A percentile compares a stretch with the other conserved stretches of the same genome.
These are phyloP conservation scores for Dendrolimus kikuchii DNA, from an alignment of 1,140 invertebrate genomes.

Conservation along the genomic window DNA sequence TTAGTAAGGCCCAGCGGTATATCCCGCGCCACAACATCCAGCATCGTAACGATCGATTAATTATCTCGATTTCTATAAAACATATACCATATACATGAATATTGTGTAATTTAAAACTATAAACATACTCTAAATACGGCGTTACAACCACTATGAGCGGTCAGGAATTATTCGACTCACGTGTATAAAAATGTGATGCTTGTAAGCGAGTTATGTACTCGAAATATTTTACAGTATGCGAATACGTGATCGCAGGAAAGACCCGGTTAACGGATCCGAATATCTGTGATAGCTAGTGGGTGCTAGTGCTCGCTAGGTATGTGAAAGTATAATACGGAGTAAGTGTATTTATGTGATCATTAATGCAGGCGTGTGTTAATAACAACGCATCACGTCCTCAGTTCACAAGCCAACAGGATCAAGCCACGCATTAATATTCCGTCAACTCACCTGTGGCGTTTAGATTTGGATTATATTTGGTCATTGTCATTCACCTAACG, in stretches of 20 bases:
- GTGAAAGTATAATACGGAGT: conserved; percentile 39
- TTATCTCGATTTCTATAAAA: conserved; percentile 67
- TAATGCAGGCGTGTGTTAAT: conserved; percentile 63
- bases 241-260: conserved; percentile 31
- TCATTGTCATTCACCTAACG: conserved; percentile 63
- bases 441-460: conserved; percentile 57
- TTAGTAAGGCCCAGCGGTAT: conserved; percentile 58
- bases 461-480: conserved; percentile 68
- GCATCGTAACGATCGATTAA: conserved; percentile 68
- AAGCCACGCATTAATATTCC: conserved; percentile 63
- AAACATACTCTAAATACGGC: conserved; percentile 51
- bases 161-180: conserved; percentile 23
- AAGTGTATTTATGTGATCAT: conserved; percentile 62
- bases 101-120: conserved; percentile 58
- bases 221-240: conserved; percentile 37
- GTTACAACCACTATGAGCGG: conserved; percentile 37
- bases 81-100: conserved; percentile 52
- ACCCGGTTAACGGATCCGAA: conserved; percentile 23
- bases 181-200: conserved; percentile 45
- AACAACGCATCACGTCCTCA: conserved; percentile 61
- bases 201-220: conserved; percentile 40
- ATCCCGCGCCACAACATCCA: conserved; percentile 47
- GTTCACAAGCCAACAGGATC: conserved; percentile 63
- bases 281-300: conserved; percentile 11
- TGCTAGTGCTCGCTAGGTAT: conserved; percentile 12